phyloP scores from a whole-genome alignment of 2,797 vertebrate genomes.

The Paratrypauchen microcephalus region DNA sequence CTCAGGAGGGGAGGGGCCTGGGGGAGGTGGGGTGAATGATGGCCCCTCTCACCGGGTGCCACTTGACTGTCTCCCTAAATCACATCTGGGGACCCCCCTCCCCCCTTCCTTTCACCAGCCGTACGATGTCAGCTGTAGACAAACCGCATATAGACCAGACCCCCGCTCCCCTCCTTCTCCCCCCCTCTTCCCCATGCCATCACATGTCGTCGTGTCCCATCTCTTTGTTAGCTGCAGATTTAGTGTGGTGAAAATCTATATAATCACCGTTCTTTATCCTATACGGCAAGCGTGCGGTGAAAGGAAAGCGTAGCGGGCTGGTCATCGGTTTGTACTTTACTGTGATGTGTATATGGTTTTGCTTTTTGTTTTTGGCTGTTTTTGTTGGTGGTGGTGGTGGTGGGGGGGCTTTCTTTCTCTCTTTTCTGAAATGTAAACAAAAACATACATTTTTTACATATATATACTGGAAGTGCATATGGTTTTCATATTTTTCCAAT shows the following conservation, averaged over 20 bases:
- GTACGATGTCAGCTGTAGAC: constrained; percentile 37
- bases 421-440: no score
- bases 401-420: no score
- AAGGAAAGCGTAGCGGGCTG: neutral
- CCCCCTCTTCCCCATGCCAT: constrained; percentile 22
- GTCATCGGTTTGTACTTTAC: neutral
- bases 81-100: constrained; percentile 32
- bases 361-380: neutral
- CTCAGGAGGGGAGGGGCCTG: constrained; percentile 1
- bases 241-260: neutral
- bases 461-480: no score
- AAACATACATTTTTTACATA: no score
- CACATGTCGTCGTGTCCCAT: constrained; percentile 19
- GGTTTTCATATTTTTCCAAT: no score
- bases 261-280: neutral
- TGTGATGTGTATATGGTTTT: neutral
- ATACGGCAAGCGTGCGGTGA: no score
- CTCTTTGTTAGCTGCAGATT: constrained; percentile 12
- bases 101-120: constrained; percentile 35
- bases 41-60: constrained; percentile 26
- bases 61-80: constrained; percentile 54
- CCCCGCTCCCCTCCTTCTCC: constrained; percentile 37
- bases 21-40: constrained; percentile 57
- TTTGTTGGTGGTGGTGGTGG: no score
- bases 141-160: constrained; percentile 24